These are phyloP conservation scores for Uropetala carovei DNA, from an alignment of 2,888 invertebrate species.

Conservation along the genomic window DNA sequence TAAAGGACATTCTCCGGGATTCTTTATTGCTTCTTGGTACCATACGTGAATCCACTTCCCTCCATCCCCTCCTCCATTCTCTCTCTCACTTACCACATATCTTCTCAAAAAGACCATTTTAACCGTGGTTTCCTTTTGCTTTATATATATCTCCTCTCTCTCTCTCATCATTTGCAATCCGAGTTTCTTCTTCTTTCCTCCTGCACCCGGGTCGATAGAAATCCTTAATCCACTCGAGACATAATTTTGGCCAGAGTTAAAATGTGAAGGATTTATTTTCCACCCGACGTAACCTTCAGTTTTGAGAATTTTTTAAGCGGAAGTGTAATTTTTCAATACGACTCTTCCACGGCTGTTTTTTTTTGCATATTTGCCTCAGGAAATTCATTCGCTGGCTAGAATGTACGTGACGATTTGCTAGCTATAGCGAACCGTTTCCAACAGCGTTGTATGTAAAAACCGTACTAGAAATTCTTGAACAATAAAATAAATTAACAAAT, in stretches of 20 bases:
- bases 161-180: not conserved
- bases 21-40: slow-evolving; percentile 13
- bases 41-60: not conserved
- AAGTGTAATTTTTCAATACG: not conserved
- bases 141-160: not conserved
- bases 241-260: not conserved
- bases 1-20: not conserved
- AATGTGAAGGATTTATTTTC: slow-evolving; percentile 1
- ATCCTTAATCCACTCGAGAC: not conserved
- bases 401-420: too few species aligned
- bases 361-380: too few species aligned
- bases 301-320: not conserved
- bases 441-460: too few species aligned
- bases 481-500: too few species aligned
- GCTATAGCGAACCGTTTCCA: too few species aligned
- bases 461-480: too few species aligned
- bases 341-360: not conserved
- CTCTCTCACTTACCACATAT: not conserved
- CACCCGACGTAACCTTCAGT: not conserved
- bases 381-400: too few species aligned
- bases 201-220: not conserved
- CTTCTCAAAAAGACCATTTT: not conserved
- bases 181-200: not conserved
- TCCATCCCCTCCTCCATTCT: not conserved
- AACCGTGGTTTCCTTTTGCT: not conserved